A percentile compares a stretch with the other conserved stretches of the same genome.
phyloP scores from a whole-genome alignment of 2,888 invertebrate genomes.

The Mythimna pallens region DNA sequence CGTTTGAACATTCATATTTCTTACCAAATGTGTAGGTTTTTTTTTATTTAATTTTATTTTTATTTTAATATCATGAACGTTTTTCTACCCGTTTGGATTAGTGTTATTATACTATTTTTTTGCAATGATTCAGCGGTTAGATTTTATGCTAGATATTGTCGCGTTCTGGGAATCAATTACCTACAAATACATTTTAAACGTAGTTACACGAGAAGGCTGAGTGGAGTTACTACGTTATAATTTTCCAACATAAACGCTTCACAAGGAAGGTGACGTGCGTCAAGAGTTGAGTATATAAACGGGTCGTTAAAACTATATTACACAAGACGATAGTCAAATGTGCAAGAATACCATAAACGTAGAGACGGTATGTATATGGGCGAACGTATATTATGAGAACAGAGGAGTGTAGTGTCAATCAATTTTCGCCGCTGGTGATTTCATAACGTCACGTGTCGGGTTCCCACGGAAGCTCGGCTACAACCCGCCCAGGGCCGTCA shows the following conservation, averaged over 20 bases:
- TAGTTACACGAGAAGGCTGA: conserved; percentile 37
- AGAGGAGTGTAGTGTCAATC: conserved; percentile 81
- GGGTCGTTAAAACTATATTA: conserved; percentile 46
- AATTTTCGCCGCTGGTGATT: conserved; percentile 88
- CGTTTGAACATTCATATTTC: conserved; percentile 72
- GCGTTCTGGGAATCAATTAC: conserved; percentile 55
- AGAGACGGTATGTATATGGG: conserved; percentile 54
- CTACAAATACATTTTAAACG: conserved; percentile 24
- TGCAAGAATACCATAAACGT: conserved; percentile 52
- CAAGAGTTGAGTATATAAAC: conserved; percentile 25
- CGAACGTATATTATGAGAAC: conserved; percentile 68
- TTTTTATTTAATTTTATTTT: conserved; percentile 49
- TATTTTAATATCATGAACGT: conserved; percentile 56
- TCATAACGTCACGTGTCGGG: conserved; percentile 87
- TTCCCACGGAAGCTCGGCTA: conserved; percentile 89
- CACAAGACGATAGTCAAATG: conserved; percentile 51
- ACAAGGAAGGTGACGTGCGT: conserved; percentile 22
- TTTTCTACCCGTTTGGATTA: conserved; percentile 53
- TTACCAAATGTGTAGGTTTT: conserved; percentile 64
- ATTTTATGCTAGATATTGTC: conserved; percentile 39
- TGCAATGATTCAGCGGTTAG: conserved; percentile 49
- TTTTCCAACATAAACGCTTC: conserved; percentile 38
- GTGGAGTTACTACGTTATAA: conserved; percentile 46
- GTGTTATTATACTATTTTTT: conserved; percentile 54
- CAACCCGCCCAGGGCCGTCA: conserved; percentile 88